Percentiles rank a stretch among this genome's conserved stretches.
phyloP scores from a whole-genome alignment of 2,888 invertebrate species.

The Morinoia aosen region DNA sequence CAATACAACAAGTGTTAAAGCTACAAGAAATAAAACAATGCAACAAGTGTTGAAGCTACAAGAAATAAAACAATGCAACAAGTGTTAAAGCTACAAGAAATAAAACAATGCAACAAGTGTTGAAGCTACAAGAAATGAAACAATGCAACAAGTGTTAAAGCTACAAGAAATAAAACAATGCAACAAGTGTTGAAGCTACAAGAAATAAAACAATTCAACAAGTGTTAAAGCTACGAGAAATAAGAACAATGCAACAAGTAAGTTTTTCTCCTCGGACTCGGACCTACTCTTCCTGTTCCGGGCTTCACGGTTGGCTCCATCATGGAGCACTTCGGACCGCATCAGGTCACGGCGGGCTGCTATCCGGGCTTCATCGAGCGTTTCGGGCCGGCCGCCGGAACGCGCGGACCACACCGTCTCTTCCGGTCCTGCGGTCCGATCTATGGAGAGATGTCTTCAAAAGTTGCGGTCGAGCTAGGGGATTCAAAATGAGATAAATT shows the following conservation, averaged over 20 bases:
- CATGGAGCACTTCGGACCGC: neutral
- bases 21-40: too few species aligned
- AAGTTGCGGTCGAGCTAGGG: neutral
- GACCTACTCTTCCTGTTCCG: neutral
- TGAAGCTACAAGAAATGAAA: too few species aligned
- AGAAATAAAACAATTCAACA: too few species aligned
- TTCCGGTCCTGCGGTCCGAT: neutral
- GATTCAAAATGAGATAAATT: neutral
- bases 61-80: too few species aligned
- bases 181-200: too few species aligned
- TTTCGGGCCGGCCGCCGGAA: neutral
- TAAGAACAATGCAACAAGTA: neutral
- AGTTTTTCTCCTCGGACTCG: neutral
- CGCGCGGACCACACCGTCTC: slow-evolving; percentile 13
- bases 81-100: too few species aligned
- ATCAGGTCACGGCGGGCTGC: slow-evolving; percentile 30
- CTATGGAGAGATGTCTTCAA: neutral
- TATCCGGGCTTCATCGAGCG: slow-evolving; percentile 6
- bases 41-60: too few species aligned
- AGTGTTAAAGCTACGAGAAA: too few species aligned
- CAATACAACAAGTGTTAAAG: too few species aligned
- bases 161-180: too few species aligned
- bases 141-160: too few species aligned
- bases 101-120: too few species aligned
- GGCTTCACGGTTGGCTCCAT: neutral